Base-by-base conservation (phyloP, 2,113 vertebrate species). In the Silurus asotus region DNA sequence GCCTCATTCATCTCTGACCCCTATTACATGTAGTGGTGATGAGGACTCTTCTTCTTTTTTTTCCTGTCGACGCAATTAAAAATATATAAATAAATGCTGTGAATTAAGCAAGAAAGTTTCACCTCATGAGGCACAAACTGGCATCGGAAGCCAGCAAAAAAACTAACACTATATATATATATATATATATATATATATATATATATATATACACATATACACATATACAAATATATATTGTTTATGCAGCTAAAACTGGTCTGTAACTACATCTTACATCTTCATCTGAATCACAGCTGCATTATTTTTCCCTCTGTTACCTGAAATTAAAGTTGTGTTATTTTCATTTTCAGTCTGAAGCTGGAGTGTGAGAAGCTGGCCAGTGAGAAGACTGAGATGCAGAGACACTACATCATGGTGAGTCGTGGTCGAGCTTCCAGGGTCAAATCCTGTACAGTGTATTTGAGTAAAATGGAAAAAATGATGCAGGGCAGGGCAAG, bases 321-420 rank as follows among this genome's bases (percentile, higher is more conserved):
- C 53, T 19, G 11, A 48, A 37, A 0, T 85, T 10, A 86, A 20
- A n/a, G 37, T 77, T 84, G 61, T 76, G 37, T 48, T 14, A 14
- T 48, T 15, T 85, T 23, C 65, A 37, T 89, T 91, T 90, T 14
- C 93, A 97, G 96, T 92, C 93, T 97, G 86, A 97, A 97, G 92
- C 92, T 97, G 90, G 96, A 97, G 85, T 97, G 96, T 81, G 96
- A 97, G 93, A 97, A 97, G 88, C 92, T 97, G 84, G 96, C 96
- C 90, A 97, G 96, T 0, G 96, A 97, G 92, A 97, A 97, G 92
- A 96, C 96, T 0, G 96, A 97, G 92, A 97, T 96, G 96, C 96
- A 97, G 87, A 95, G 96, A 85, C 96, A 97, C 89, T 97, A 97
- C 10, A 96, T 97, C 92, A 97, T 97, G 96, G 96, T 96, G 91